phyloP scores from a whole-genome alignment of 2,888 invertebrate genomes.

The Malthinus seriepunctatus region DNA sequence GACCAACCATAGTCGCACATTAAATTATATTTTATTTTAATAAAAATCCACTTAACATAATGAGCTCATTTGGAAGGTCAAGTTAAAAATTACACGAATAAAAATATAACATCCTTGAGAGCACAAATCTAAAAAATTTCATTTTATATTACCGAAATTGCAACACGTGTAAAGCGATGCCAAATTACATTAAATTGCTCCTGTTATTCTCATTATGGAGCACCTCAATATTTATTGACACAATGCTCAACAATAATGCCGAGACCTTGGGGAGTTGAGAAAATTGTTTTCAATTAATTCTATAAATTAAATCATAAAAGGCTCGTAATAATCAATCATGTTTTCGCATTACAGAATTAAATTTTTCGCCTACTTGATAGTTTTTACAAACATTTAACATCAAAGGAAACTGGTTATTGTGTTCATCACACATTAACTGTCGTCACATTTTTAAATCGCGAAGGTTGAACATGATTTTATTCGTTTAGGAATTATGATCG shows the following conservation, averaged over 20 bases:
- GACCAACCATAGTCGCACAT: not conserved
- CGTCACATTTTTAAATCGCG: constrained; percentile 8
- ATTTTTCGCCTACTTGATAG: constrained; percentile 19
- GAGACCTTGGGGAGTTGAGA: not conserved
- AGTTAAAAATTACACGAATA: not conserved
- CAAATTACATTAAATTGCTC: too few species aligned
- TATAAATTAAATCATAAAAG: not conserved
- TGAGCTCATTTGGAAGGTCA: constrained; percentile 5
- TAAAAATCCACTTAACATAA: constrained; percentile 7
- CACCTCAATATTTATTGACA: too few species aligned
- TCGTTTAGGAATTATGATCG: not conserved
- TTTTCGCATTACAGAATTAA: constrained; percentile 15
- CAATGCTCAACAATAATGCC: too few species aligned
- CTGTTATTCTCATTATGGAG: too few species aligned
- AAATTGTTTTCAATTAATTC: constrained; percentile 1
- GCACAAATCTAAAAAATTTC: too few species aligned
- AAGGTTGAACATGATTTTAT: not conserved
- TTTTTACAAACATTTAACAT: constrained; percentile 12
- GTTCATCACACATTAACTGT: constrained; percentile 10
- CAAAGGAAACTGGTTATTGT: constrained; percentile 19
- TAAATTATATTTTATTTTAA: constrained; percentile 2
- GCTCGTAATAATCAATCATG: constrained; percentile 1
- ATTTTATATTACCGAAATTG: too few species aligned
- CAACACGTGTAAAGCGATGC: not conserved
- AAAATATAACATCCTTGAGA: not conserved